A percentile compares a stretch with the other conserved stretches of the same genome.
Evolutionary conservation across 2,113 vertebrate species (phyloP).

Genomic region (Labrus mixtus): DNA sequence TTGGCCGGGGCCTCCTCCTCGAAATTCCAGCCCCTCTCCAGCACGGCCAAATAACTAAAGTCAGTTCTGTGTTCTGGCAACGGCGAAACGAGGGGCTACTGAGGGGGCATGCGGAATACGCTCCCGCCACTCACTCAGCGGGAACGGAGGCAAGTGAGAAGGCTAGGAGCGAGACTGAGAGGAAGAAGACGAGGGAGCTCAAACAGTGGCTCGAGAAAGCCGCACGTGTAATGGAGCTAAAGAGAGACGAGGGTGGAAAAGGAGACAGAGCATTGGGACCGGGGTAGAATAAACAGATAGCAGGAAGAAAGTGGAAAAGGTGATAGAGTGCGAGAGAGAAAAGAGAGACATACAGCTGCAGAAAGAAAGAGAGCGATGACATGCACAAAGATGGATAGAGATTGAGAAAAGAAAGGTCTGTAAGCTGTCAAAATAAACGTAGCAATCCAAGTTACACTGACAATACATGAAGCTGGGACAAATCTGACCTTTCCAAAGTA

Average conservation of each 20-base stretch:
- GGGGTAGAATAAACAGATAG: conserved; percentile 49
- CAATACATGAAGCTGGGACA: neutral
- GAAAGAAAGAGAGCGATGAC: conserved; percentile 1
- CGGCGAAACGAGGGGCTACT: conserved; percentile 78
- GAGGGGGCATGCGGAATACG: conserved; percentile 78
- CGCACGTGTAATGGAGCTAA: conserved; percentile 42
- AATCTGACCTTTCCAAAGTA: neutral
- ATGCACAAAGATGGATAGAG: conserved; percentile 18
- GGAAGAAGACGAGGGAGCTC: conserved; percentile 44
- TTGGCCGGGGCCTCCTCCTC: conserved; percentile 80
- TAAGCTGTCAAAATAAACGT: neutral
- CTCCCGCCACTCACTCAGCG: conserved; percentile 71
- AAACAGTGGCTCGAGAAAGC: conserved; percentile 46
- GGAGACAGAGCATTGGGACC: conserved; percentile 19
- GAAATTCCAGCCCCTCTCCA: conserved; percentile 84
- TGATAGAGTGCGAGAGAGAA: conserved; percentile 50
- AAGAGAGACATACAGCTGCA: conserved; percentile 1
- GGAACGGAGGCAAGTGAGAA: conserved; percentile 58
- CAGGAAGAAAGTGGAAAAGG: conserved; percentile 39
- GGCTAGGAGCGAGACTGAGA: conserved; percentile 35
- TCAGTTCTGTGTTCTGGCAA: conserved; percentile 80
- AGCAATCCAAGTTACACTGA: neutral
- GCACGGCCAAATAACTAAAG: conserved; percentile 79
- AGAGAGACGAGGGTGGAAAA: conserved; percentile 15
- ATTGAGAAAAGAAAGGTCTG: neutral